Evolutionary conservation across 2,888 invertebrate species (phyloP).

Genomic region (Oscheius sp.): DNA sequence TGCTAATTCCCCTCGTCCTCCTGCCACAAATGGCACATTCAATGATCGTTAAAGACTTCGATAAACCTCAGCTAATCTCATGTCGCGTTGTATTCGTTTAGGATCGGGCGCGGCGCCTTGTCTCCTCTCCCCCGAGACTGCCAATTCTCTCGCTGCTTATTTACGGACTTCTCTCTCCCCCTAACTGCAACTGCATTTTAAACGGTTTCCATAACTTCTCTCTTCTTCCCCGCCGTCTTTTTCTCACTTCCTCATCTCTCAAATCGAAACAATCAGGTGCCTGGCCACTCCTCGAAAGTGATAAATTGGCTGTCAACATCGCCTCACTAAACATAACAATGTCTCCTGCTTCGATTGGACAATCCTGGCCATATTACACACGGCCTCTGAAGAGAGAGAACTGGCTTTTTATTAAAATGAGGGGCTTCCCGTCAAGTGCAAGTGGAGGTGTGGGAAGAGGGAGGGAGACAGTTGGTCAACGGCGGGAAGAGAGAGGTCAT

Average conservation of each 20-base stretch:
- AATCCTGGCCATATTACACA: neutral
- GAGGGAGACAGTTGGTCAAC: no score
- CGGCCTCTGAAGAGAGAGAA: no score
- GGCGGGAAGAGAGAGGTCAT: no score
- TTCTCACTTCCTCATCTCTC: neutral
- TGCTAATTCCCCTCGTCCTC: neutral
- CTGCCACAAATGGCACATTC: no score
- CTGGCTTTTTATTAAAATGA: no score
- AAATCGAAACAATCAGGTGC: constrained; percentile 6
- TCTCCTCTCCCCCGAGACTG: neutral
- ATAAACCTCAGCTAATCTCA: constrained; percentile 30
- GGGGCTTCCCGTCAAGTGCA: no score
- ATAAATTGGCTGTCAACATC: constrained; percentile 25
- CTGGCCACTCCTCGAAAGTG: constrained; percentile 2
- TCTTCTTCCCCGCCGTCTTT: constrained; percentile 1
- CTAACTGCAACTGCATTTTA: neutral
- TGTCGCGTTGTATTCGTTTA: constrained; percentile 9
- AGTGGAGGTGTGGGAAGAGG: no score
- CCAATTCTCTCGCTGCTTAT: constrained; percentile 27
- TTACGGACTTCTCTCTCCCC: constrained; percentile 25
- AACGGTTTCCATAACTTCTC: constrained; percentile 8
- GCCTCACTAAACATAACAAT: constrained; percentile 6
- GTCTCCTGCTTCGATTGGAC: neutral
- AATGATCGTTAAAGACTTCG: neutral
- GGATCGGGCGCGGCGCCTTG: constrained; percentile 12